Base-by-base conservation (phyloP, 2,888 invertebrate species). In the Bellardia pandia region DNA sequence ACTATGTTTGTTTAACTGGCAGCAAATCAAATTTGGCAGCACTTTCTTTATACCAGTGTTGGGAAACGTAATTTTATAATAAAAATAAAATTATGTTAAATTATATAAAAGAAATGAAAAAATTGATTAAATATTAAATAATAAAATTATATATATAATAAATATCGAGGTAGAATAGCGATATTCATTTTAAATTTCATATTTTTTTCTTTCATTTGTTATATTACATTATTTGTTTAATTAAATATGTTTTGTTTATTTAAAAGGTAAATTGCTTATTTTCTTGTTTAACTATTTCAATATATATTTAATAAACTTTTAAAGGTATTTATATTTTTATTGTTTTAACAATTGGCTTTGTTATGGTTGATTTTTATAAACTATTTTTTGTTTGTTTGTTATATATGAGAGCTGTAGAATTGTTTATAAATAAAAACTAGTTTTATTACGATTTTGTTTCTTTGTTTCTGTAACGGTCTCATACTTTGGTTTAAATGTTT, bases 161-260 rank as follows among this genome's bases (percentile, higher is more conserved):
- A 83, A 86, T 85, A 87, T 81, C 87, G 87, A 87, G 84, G 87
- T 87, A 87, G 81, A 72, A 75, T 42, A 87, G 81, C 87, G 77
- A 87, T 81, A 85, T 87, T 84, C 58, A 71, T 79, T 68, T 68
- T 11, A 62, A 79, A 71, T 68, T 42, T 62, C 45, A 23, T 77
- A 45, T 77, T 45, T 56, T 71, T 37, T 2, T 62, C 69, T 56
- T 74, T 40, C 45, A 51, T 72, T 42, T 6, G 48, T 77, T 74
- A 56, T 64, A 37, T 30, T 71, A 48, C 30, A 37, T 66, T 3
- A 56, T 48, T 66, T 56, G 11, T 23, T 23, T 23, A 23, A 23
- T 23, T 23, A 23, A 23, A 23, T 23, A 23, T 23, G 23, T 23
- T 23, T 23, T 23, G 23, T 74, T 77, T 42, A 23, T 48, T 71